Percentiles rank a stretch among this genome's conserved stretches.
Evolutionary conservation across 1,140 invertebrate genomes (phyloP).

Genomic region (Zophobas atratus): DNA sequence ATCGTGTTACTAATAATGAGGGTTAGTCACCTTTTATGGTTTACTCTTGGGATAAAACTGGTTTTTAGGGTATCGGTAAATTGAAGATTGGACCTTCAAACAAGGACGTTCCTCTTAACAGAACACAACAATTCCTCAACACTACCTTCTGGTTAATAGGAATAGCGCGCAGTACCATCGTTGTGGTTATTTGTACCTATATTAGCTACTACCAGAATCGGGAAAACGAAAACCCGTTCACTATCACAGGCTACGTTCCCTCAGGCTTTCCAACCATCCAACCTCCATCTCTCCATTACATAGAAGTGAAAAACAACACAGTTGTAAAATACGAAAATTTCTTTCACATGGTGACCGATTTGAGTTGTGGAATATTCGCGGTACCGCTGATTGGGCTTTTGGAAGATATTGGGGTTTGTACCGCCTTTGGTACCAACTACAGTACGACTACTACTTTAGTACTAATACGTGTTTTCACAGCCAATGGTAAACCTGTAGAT

Average conservation of each 20-base stretch:
- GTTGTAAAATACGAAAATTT: conserved; percentile 73
- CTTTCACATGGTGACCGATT: conserved; percentile 79
- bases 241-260: conserved; percentile 79
- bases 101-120: conserved; percentile 58
- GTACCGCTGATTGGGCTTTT: conserved; percentile 85
- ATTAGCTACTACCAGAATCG: conserved; percentile 69
- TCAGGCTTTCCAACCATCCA: conserved; percentile 78
- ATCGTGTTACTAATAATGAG: conserved; percentile 79
- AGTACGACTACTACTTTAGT: too few species aligned
- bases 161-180: conserved; percentile 83
- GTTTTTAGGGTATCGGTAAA: conserved; percentile 6
- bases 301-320: conserved; percentile 69
- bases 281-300: conserved; percentile 77
- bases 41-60: background rate
- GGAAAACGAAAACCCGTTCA: conserved; percentile 71
- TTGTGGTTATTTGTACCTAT: conserved; percentile 80
- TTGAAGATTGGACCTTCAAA: conserved; percentile 21
- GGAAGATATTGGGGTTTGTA: conserved; percentile 89
- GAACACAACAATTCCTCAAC: conserved; percentile 70
- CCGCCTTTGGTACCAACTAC: conserved; percentile 77
- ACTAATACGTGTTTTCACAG: conserved; percentile 67
- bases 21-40: conserved; percentile 68
- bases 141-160: conserved; percentile 77
- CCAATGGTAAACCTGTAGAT: conserved; percentile 84
- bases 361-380: conserved; percentile 85